Percentiles rank a stretch among this genome's conserved stretches.
phyloP scores from a whole-genome alignment of 2,797 vertebrate genomes.

The Phrynocephalus vlangalii region DNA sequence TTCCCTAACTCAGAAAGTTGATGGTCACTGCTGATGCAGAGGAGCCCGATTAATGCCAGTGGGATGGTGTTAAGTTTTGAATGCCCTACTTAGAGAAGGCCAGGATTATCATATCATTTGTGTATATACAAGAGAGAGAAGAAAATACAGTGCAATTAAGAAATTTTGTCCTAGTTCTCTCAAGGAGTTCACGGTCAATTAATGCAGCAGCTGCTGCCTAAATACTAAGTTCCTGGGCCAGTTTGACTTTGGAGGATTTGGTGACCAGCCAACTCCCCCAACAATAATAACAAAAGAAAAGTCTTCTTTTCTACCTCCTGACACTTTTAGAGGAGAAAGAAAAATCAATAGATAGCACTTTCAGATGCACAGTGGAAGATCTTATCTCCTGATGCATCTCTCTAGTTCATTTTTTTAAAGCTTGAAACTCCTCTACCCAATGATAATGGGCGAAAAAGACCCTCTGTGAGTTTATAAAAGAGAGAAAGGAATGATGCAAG shows the following conservation, averaged over 20 bases:
- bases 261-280: accelerated
- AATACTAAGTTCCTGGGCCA: neutral
- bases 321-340: slow-evolving; percentile 8
- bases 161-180: neutral
- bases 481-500: too few relatives aligned
- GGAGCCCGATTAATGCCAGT: neutral
- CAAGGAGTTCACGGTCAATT: neutral
- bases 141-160: neutral
- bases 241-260: slow-evolving; percentile 36
- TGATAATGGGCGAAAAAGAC: slow-evolving; percentile 22
- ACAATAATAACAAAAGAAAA: neutral
- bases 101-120: neutral
- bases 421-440: neutral
- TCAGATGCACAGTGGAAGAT: neutral
- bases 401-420: slow-evolving; percentile 16
- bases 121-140: accelerated
- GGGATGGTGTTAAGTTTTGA: neutral
- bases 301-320: neutral
- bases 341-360: slow-evolving; percentile 61
- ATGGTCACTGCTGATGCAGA: neutral
- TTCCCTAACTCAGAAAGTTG: neutral
- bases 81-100: neutral
- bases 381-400: slow-evolving; percentile 21
- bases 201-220: neutral
- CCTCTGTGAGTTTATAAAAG: neutral